Base-by-base conservation (phyloP, 2,888 invertebrate species). In the Nowickia ferox region DNA sequence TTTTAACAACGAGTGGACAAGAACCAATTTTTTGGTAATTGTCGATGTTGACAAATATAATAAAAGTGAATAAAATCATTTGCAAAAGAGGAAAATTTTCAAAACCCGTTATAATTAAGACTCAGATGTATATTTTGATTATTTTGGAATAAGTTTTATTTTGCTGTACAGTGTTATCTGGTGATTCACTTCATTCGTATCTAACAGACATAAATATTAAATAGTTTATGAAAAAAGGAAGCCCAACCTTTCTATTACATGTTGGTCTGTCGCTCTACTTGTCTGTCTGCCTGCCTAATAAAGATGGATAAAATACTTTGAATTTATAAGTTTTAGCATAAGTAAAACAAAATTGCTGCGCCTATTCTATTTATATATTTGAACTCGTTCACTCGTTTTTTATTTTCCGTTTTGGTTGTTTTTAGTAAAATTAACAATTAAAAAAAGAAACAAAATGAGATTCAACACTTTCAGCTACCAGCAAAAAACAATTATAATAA, bases 281-380 rank as follows among this genome's bases (percentile, higher is more conserved):
- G 30, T 30, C 30, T 30, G 13, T n/a, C 48, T 44, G 10, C 17
- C 55, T 44, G 30, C 15, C n/a, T 30, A 42, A 51, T 51, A 57
- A 22, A 55, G 13, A n/a, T 15, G 46, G 13, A 17, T 17, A 10
- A 38, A 46, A 72, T 30, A 48, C 4, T 19, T 22, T 9, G 3
- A 22, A 57, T 59, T 72, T 72, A 17, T 63, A 5, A 42, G 40
- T 9, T 65, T 66, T 9, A 38, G 15, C 9, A 40, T 13, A 19
- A 72, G n/a, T 48, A 48, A 48, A 65, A 30, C 13, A 38, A 74
- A 66, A 48, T 22, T 48, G 68, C 72, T 80, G 80, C 80, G 55
- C 80, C 80, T 72, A 40, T 65, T 79, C 22, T 13, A 30, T 30
- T 6, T 15, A 2, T 30, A n/a, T 46, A 10, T 68, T 69, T 59